Evolutionary conservation across 2,888 invertebrate genomes (phyloP).

Genomic region (Meteorus colon): DNA sequence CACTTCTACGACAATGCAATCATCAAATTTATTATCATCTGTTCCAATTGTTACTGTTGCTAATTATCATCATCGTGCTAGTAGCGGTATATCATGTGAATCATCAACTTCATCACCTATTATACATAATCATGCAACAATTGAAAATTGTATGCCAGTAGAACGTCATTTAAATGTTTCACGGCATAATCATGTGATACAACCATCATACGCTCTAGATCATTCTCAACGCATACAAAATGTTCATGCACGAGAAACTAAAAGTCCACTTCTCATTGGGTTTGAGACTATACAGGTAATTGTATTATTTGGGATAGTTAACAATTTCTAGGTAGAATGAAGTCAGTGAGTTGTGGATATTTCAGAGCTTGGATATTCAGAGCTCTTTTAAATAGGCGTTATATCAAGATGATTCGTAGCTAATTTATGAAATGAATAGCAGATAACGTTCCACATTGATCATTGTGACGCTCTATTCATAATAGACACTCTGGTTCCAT

Average conservation of each 20-base stretch:
- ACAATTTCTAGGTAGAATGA: too few relatives aligned
- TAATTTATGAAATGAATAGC: too few relatives aligned
- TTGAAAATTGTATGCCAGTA: conserved; percentile 63
- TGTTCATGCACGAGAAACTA: conserved; percentile 53
- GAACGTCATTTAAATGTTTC: conserved; percentile 57
- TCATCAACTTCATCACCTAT: conserved; percentile 66
- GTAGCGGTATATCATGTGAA: conserved; percentile 65
- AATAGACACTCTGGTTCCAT: too few relatives aligned
- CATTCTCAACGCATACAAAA: conserved; percentile 41
- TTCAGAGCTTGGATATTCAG: too few relatives aligned
- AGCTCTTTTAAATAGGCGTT: too few relatives aligned
- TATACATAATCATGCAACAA: conserved; percentile 61
- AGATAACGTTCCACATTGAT: too few relatives aligned
- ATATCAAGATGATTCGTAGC: too few relatives aligned
- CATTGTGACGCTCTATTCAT: too few relatives aligned
- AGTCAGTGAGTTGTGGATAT: too few relatives aligned
- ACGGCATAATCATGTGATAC: conserved; percentile 51
- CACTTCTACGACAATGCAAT: conserved; percentile 13
- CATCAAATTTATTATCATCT: conserved; percentile 23
- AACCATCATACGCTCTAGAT: conserved; percentile 41
- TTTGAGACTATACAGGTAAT: conserved; percentile 65
- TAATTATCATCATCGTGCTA: conserved; percentile 61
- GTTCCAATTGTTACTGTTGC: conserved; percentile 26
- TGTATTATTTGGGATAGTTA: too few relatives aligned
- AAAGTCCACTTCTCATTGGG: conserved; percentile 61